Conservation (phyloP, 1,140 invertebrate genomes). For the Formica selysi region DNA sequence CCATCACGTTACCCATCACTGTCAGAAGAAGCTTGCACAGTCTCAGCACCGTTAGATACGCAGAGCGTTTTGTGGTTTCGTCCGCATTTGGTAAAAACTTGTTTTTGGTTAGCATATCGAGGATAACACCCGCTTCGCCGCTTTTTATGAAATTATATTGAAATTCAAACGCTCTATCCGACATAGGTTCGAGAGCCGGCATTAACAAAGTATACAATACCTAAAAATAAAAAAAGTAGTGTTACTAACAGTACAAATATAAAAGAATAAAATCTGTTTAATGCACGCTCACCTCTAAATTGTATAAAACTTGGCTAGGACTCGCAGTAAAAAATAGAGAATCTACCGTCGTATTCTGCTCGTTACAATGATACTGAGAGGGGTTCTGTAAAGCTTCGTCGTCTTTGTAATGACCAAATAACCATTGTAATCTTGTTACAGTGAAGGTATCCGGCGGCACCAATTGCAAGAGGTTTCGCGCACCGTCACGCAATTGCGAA, state of each 20-base stretch:
- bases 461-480: conserved; percentile 94
- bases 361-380: conserved; percentile 77
- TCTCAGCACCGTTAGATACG: conserved; percentile 95
- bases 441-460: conserved; percentile 95
- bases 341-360: conserved; percentile 89
- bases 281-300: conserved; percentile 87
- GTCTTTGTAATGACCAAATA: conserved; percentile 85
- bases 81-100: conserved; percentile 95
- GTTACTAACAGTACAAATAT: not conserved
- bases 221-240: conserved; percentile 85
- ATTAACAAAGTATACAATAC: conserved; percentile 97
- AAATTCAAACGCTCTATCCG: conserved; percentile 94
- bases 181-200: conserved; percentile 94
- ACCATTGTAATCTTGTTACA: conserved; percentile 89
- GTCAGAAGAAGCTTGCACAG: conserved; percentile 96
- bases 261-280: conserved; percentile 1
- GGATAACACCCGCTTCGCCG: conserved; percentile 92
- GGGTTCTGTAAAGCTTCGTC: conserved; percentile 79
- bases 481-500: conserved; percentile 93
- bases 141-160: conserved; percentile 96
- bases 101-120: conserved; percentile 95
- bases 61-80: conserved; percentile 93
- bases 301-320: conserved; percentile 93
- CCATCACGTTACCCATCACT: conserved; percentile 92
- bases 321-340: conserved; percentile 91